A percentile compares a stretch with the other conserved stretches of the same genome.
Evolutionary conservation across 1,140 invertebrate species (phyloP).

Genomic region (Augochlora pura): DNA sequence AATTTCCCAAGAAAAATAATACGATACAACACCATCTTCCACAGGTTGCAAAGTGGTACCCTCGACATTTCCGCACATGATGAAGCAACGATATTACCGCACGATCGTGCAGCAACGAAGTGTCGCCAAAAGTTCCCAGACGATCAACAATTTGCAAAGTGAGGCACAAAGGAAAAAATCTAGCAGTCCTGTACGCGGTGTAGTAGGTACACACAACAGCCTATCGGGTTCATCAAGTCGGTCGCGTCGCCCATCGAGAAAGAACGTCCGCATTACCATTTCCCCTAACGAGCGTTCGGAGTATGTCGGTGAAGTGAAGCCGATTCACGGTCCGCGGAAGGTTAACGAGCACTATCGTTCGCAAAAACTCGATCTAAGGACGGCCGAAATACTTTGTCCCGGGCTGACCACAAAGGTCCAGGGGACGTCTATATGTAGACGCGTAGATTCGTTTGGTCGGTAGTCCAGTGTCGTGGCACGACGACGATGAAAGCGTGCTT

Average conservation of each 20-base stretch:
- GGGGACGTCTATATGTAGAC: conserved; percentile 42
- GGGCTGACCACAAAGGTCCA: conserved; percentile 9
- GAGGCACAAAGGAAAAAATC: too few relatives aligned
- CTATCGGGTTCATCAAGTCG: too few relatives aligned
- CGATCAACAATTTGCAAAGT: too few relatives aligned
- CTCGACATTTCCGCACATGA: too few relatives aligned
- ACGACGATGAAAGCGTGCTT: conserved; percentile 27
- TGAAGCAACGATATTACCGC: too few relatives aligned
- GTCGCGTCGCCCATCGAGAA: background rate
- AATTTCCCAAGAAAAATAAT: too few relatives aligned
- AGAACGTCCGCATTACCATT: background rate
- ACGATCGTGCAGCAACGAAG: too few relatives aligned
- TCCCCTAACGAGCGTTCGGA: conserved; percentile 10
- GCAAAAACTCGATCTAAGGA: conserved; percentile 44
- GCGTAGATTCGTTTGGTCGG: conserved; percentile 59
- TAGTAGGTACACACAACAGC: too few relatives aligned
- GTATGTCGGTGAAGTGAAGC: background rate
- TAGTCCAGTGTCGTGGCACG: conserved; percentile 24
- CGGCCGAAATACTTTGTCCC: conserved; percentile 54
- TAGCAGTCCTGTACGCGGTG: too few relatives aligned
- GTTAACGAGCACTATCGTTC: conserved; percentile 41
- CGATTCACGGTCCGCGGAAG: conserved; percentile 27
- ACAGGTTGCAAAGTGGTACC: too few relatives aligned
- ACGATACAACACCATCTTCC: too few relatives aligned
- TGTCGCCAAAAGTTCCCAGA: too few relatives aligned